Evolutionary conservation across 2,888 invertebrate genomes (phyloP).

Genomic region (Athetis lepigone): DNA sequence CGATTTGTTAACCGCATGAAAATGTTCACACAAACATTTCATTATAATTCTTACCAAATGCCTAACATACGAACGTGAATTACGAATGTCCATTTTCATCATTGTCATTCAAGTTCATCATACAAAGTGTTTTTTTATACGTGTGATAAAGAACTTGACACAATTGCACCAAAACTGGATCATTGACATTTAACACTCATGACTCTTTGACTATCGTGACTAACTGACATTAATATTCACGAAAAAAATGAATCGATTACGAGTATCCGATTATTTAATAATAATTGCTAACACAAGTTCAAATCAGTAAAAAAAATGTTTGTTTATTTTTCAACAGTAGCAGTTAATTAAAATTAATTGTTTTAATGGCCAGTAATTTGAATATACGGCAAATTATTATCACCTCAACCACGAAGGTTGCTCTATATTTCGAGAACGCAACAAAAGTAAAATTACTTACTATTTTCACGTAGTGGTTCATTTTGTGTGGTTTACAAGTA

Average conservation of each 20-base stretch:
- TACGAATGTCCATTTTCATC: conserved; percentile 54
- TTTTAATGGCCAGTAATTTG: conserved; percentile 19
- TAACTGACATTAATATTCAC: conserved; percentile 20
- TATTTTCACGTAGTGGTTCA: conserved; percentile 84
- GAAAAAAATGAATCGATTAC: conserved; percentile 36
- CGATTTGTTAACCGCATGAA: conserved; percentile 2
- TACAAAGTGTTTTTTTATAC: conserved; percentile 42
- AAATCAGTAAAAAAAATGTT: conserved; percentile 13
- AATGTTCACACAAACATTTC: conserved; percentile 34
- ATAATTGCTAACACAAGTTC: conserved; percentile 8
- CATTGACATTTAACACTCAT: conserved; percentile 56
- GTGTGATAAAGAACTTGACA: conserved; percentile 68
- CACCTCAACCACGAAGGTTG: conserved; percentile 15
- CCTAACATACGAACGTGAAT: conserved; percentile 29
- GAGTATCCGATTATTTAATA: conserved; percentile 39
- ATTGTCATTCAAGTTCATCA: conserved; percentile 60
- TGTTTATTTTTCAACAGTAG: conserved; percentile 27
- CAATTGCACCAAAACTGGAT: conserved; percentile 57
- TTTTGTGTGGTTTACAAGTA: conserved; percentile 68
- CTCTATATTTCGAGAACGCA: conserved; percentile 12
- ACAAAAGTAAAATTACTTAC: conserved; percentile 75
- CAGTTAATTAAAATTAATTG: conserved; percentile 22
- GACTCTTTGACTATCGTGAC: conserved; percentile 26
- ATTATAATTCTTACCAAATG: conserved; percentile 33
- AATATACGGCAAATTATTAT: conserved; percentile 6